A percentile compares a stretch with the other conserved stretches of the same genome.
Conservation (phyloP, 1,140 invertebrate genomes). For the Dendrolimus punctatus region DNA sequence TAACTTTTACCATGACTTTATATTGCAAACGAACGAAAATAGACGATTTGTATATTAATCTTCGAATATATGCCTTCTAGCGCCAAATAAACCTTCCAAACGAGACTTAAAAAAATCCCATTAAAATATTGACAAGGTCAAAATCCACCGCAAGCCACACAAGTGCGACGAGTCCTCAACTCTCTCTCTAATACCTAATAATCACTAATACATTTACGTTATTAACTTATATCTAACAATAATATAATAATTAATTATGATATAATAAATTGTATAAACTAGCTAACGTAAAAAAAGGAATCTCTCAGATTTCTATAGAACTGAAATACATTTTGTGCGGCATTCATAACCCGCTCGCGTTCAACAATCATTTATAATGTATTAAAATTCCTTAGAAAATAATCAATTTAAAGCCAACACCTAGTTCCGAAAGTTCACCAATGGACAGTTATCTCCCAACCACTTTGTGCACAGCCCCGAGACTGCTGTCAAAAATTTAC, state of each 20-base stretch:
- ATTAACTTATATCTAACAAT: too few relatives aligned
- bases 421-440: background rate
- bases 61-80: too few relatives aligned
- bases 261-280: conserved; percentile 6
- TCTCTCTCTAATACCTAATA: too few relatives aligned
- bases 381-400: conserved; percentile 12
- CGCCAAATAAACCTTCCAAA: too few relatives aligned
- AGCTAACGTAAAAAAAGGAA: conserved; percentile 17
- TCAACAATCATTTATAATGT: conserved; percentile 18
- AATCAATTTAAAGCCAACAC: conserved; percentile 25
- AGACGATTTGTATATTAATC: too few relatives aligned
- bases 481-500: background rate
- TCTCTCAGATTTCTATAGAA: conserved; percentile 20
- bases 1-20: too few relatives aligned
- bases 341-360: conserved; percentile 10
- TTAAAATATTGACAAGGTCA: too few relatives aligned
- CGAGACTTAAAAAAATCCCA: too few relatives aligned
- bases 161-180: too few relatives aligned
- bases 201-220: too few relatives aligned
- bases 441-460: background rate
- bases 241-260: background rate
- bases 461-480: background rate
- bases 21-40: too few relatives aligned
- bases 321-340: conserved; percentile 23
- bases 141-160: too few relatives aligned